Base-by-base conservation (phyloP, 2,888 invertebrate species). In the Ophonus ardosiacus region DNA sequence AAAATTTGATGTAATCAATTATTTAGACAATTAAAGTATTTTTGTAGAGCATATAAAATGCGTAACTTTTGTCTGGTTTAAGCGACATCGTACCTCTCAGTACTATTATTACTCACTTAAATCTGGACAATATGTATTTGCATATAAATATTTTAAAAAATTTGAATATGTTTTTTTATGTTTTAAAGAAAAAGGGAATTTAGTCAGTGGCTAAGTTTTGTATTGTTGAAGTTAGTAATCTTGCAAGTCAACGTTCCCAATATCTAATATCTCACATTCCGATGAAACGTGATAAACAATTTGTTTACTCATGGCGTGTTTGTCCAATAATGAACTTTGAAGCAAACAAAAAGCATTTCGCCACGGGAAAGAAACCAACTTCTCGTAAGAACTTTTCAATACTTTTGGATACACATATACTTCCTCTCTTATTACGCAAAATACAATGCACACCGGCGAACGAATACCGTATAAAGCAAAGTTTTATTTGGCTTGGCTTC, bases 391-490 rank as follows among this genome's bases (percentile, higher is more conserved):
- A 78, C 78, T 78, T 78, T 78, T 56, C 78, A 78, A 78, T n/a
- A 78, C 57, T 74, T n/a, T n/a, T 74, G 21, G 71, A 43, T 74
- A 74, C 71, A 78, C 59, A 78, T 78, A 78, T 78, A 15, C 78
- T 24, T 78, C 24, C 57, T 78, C 56, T 57, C 24, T 78, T 78
- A 78, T 78, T 78, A 59, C 57, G 31, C 71, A 74, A 68, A 74
- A 43, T 43, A 78, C 76, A 76, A 76, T 56, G 76, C 76, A 24
- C 13, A 51, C 51, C 43, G 18, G 43, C 51, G 51, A 21, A 51
- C 76, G 76, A 43, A 68, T 38, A 31, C n/a, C 38, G 68, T 68
- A 40, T 40, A 68, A 38, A 40, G 68, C 38, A 40, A 68, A 68
- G 38, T 68, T 68, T 68, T 7, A 68, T 38, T 68, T 38, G 15